Evolutionary conservation across 2,888 invertebrate species (phyloP), one percentile per base, ranked within the genome.

Genomic region (Cephus spinipes): DNA sequence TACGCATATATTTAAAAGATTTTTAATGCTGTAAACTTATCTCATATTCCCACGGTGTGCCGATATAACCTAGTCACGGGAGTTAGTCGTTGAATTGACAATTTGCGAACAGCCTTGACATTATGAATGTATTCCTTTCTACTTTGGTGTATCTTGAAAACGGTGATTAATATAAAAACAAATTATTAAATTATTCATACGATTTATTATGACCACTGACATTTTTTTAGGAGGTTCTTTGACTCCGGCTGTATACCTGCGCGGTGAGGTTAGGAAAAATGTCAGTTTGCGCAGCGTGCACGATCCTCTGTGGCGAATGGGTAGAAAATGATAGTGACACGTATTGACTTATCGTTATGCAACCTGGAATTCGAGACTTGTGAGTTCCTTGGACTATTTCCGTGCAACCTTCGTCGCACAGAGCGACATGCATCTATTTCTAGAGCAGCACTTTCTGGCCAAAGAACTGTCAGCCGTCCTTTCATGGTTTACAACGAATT

Each of bases 341-440:
- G 55, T 55, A 55, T 71, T 71, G 71, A 71, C 33, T 71, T 71
- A 71, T 71, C 32, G 33, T 71, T 71, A 71, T 33, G 71, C 71
- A 71, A 71, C 12, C 9, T 71, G 71, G 71, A 71, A 71, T 71
- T 71, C 71, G 71, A 55, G 55, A 55, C 55, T 55, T 55, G 55
- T 55, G 23, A 55, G 55, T 55, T 55, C 55, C 55, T 55, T 55
- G 55, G 55, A 55, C 71, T 71, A 71, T 71, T 71, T 71, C 71
- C 12, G 31, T 55, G 71, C 71, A 71, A 71, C 71, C 71, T 71
- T 71, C 71, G 71, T 71, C 55, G 23, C 55, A 23, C 23, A 3
- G 55, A 23, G 55, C 55, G 23, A 55, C 55, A 55, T 55, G 55
- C 23, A 23, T 55, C 55, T 55, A 55, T 23, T 55, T 55, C 55